phyloP scores from a whole-genome alignment of 2,113 vertebrate genomes.

The Progne subis region DNA sequence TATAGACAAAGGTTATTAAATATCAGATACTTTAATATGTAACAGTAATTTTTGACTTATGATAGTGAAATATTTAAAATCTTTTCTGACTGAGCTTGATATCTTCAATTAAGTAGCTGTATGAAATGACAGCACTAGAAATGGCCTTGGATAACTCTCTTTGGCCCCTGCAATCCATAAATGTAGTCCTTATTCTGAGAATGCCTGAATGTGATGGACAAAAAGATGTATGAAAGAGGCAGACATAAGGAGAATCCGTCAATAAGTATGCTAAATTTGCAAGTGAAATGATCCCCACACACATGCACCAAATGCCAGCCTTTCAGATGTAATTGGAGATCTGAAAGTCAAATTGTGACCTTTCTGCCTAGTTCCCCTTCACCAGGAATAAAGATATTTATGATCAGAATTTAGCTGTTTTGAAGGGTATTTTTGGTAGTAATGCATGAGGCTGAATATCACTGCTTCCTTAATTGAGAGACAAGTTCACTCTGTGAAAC shows the following conservation, averaged over 20 bases:
- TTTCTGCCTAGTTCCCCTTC: neutral
- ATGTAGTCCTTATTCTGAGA: neutral
- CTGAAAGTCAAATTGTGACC: slow-evolving; percentile 59
- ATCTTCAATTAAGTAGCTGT: neutral
- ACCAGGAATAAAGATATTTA: slow-evolving; percentile 14
- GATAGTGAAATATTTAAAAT: neutral
- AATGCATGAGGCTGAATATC: neutral
- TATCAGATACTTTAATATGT: neutral
- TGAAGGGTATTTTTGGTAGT: neutral
- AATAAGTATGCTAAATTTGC: slow-evolving; percentile 35
- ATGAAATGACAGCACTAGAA: neutral
- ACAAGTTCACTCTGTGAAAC: neutral
- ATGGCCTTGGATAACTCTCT: neutral
- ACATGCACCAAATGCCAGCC: neutral
- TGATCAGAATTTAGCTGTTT: slow-evolving; percentile 11
- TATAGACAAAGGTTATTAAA: neutral
- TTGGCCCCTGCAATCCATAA: neutral
- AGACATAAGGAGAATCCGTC: neutral
- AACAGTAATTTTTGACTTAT: neutral
- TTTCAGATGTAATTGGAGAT: slow-evolving; percentile 27
- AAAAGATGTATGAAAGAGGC: neutral
- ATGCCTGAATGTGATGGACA: neutral
- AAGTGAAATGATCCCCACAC: slow-evolving; percentile 30
- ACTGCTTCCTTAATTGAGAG: neutral
- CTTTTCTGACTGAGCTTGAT: neutral